Evolutionary conservation across 2,113 vertebrate genomes (phyloP).

Genomic region (Symphodus melops): DNA sequence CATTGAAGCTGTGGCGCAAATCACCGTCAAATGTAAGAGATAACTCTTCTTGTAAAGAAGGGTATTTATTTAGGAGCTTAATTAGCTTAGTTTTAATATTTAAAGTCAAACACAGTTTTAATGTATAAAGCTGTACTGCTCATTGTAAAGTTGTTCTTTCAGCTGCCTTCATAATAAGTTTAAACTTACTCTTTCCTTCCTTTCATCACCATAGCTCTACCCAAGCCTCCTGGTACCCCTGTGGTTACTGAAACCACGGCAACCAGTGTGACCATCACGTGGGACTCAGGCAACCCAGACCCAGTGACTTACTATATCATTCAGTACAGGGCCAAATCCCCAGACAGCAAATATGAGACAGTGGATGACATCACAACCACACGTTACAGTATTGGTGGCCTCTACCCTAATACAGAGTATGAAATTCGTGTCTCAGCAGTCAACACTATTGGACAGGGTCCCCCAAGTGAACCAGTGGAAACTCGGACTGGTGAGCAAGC

Average conservation of each 20-base stretch:
- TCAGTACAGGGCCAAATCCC: conserved; percentile 94
- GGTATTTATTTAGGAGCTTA: neutral
- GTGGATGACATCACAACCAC: conserved; percentile 98
- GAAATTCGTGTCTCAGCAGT: conserved; percentile 97
- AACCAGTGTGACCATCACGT: conserved; percentile 98
- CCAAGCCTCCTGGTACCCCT: conserved; percentile 94
- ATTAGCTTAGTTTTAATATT: too few species aligned
- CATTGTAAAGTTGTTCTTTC: neutral
- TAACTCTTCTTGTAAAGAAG: conserved; percentile 7
- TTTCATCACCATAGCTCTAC: conserved; percentile 86
- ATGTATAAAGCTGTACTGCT: neutral
- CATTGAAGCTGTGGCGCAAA: conserved; percentile 96
- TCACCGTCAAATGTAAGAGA: conserved; percentile 89
- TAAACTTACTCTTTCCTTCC: neutral
- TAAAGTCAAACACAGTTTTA: too few species aligned
- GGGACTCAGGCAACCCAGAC: conserved; percentile 98
- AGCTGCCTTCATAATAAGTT: neutral
- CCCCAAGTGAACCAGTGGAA: conserved; percentile 94
- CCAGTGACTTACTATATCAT: conserved; percentile 96
- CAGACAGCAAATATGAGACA: conserved; percentile 94
- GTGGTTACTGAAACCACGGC: conserved; percentile 97
- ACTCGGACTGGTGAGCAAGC: conserved; percentile 96
- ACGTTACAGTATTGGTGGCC: conserved; percentile 96
- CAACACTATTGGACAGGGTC: conserved; percentile 97
- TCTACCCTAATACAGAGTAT: conserved; percentile 98